Evolutionary conservation across 1,140 invertebrate species (phyloP).

Genomic region (Streblospio benedicti): DNA sequence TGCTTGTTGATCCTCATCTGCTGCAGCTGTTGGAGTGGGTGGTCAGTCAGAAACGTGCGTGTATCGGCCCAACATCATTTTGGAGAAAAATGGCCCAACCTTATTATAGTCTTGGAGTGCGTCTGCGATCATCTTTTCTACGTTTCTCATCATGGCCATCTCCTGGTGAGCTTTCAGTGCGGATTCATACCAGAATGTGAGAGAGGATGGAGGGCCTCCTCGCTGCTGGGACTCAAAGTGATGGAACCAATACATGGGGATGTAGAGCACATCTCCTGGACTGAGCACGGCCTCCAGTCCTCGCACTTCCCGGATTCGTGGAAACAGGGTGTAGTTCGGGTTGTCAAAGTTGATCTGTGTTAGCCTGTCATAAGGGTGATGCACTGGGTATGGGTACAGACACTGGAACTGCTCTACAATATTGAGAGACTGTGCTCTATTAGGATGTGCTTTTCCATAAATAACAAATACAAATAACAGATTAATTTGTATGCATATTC

Average conservation of each 20-base stretch:
- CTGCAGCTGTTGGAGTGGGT: no score
- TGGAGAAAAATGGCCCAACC: no score
- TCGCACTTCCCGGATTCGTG: slow-evolving; percentile 59
- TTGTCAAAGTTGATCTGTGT: slow-evolving; percentile 73
- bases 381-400: slow-evolving; percentile 59
- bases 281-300: slow-evolving; percentile 64
- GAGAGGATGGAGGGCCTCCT: slow-evolving; percentile 66
- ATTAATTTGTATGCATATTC: no score
- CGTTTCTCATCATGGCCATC: slow-evolving; percentile 59
- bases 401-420: slow-evolving; percentile 57
- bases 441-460: no score
- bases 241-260: slow-evolving; percentile 91
- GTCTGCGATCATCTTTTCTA: slow-evolving; percentile 61
- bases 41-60: no score
- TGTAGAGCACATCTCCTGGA: slow-evolving; percentile 81
- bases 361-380: slow-evolving; percentile 62
- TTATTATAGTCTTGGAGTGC: slow-evolving; percentile 52
- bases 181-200: slow-evolving; percentile 81
- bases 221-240: slow-evolving; percentile 72
- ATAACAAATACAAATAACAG: no score
- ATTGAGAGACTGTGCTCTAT: no score
- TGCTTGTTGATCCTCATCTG: no score
- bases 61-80: no score
- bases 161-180: slow-evolving; percentile 57
- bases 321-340: slow-evolving; percentile 64